Conservation (phyloP, 2,888 invertebrate genomes). For the Pardosa pseudoannulata region DNA sequence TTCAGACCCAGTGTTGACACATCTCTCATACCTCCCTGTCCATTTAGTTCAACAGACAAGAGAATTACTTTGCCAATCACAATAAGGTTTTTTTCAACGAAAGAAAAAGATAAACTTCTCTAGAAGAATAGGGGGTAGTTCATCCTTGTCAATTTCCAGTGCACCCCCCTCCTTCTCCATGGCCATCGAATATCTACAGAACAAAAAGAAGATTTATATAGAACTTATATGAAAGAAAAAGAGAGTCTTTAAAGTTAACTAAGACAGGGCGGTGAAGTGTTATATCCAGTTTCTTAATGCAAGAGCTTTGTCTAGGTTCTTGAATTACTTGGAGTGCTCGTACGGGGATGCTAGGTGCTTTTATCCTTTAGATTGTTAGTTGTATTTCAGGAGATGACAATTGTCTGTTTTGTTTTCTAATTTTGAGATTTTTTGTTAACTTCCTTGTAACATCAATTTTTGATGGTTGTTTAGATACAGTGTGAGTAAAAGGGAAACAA, state of each 20-base stretch:
- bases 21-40: constrained; percentile 63
- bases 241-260: constrained; percentile 69
- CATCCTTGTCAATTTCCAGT: constrained; percentile 61
- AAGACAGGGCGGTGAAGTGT: constrained; percentile 67
- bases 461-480: too few species aligned
- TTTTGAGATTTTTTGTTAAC: constrained; percentile 4
- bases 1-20: constrained; percentile 58
- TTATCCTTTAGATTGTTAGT: constrained; percentile 54
- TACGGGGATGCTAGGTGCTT: constrained; percentile 14
- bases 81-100: constrained; percentile 63
- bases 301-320: constrained; percentile 68
- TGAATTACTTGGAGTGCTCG: constrained; percentile 60
- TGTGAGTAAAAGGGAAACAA: too few species aligned
- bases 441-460: too few species aligned
- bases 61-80: constrained; percentile 71
- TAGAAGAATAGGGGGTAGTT: constrained; percentile 58
- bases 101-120: constrained; percentile 65
- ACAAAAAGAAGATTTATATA: constrained; percentile 55
- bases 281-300: constrained; percentile 71
- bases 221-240: constrained; percentile 45
- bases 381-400: constrained; percentile 58
- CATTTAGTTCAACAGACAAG: constrained; percentile 65
- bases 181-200: constrained; percentile 29
- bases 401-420: constrained; percentile 5
- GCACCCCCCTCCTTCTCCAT: neutral